Evolutionary conservation across 2,113 vertebrate genomes (phyloP), one percentile per base, ranked within the genome.

Genomic region (Piprites chloris): DNA sequence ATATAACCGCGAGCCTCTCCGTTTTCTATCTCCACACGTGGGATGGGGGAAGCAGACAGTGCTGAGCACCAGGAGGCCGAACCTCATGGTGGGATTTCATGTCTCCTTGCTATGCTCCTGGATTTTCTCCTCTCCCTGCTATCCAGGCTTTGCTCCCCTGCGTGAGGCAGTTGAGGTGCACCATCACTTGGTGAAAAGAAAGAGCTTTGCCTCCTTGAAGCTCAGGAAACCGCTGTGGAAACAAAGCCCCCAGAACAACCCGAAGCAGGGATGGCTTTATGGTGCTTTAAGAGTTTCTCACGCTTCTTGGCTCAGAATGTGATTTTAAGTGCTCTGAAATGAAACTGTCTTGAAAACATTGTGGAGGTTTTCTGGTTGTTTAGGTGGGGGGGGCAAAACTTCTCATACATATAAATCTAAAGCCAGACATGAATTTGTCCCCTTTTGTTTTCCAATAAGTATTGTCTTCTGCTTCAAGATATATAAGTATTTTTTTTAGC

Each of bases 31-130:
- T 12, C 19, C 3, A 1, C 10, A 4, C 27, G 28, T 28, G 22
- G 39, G 9, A 8, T 0, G 1, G 28, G 39, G 24, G 17, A 18
- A 49, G 55, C 59, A 58, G 46, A 5, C 0, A 0, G 32, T 47
- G 30, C 37, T 52, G 84, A 59, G 35, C 44, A 8, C 33, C 19
- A 42, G 35, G 22, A 78, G 3, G 4, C 26, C 78, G 69, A 26
- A 21, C 17, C 49, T 73, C 1, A 0, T 5, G 4, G 28, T 77
- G 79, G 62, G 41, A 47, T 66, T 77, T 47, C 33, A 6, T 0
- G 1, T 71, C 35, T 72, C 41, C 62, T 55, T 37, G 24, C 49
- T 75, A 39, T 15, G 18, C 3, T 0, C 66, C 65, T 59, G 74
- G 30, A 11, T 47, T 59, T 42, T 17, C 21, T 67, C 26, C 32